Percentiles rank a stretch among this genome's conserved stretches.
Evolutionary conservation across 1,140 invertebrate species (phyloP).

Genomic region (Drosophila micromelanica): DNA sequence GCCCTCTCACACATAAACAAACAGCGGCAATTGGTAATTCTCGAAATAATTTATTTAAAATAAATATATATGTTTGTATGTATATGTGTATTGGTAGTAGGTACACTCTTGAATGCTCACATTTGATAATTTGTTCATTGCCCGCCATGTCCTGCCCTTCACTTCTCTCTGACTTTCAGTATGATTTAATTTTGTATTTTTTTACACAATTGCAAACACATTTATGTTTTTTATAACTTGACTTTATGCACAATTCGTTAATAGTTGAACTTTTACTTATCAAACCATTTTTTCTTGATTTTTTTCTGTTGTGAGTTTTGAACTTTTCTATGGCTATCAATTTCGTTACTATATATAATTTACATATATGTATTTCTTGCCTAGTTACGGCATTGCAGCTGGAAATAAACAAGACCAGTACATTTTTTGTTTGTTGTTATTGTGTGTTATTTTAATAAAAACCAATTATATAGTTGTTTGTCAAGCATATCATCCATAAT

Average conservation of each 20-base stretch:
- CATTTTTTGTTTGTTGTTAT: slow-evolving; percentile 8
- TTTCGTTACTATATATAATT: slow-evolving; percentile 34
- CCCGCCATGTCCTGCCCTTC: neutral
- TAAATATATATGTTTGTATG: slow-evolving; percentile 67
- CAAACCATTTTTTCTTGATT: slow-evolving; percentile 34
- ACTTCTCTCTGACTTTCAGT: neutral
- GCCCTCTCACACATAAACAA: too few relatives aligned
- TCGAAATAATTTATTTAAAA: slow-evolving; percentile 81
- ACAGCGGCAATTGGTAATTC: slow-evolving; percentile 22
- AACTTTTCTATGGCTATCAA: slow-evolving; percentile 50
- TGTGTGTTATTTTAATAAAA: slow-evolving; percentile 24
- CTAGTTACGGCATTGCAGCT: slow-evolving; percentile 18
- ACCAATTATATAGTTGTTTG: slow-evolving; percentile 29
- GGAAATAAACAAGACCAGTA: neutral
- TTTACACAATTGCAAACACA: slow-evolving; percentile 7
- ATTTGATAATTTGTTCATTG: slow-evolving; percentile 59
- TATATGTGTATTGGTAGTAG: slow-evolving; percentile 58
- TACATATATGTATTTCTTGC: slow-evolving; percentile 15
- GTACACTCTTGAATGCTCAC: slow-evolving; percentile 66
- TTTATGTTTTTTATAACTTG: slow-evolving; percentile 21
- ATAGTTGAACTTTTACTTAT: slow-evolving; percentile 48
- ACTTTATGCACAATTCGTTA: slow-evolving; percentile 32
- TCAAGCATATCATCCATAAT: slow-evolving; percentile 32
- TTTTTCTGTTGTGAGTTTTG: slow-evolving; percentile 36
- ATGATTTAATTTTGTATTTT: slow-evolving; percentile 30